Evolutionary conservation across 2,888 invertebrate genomes (phyloP), one percentile per base, ranked within the genome.

Genomic region (Melipona bicolor): DNA sequence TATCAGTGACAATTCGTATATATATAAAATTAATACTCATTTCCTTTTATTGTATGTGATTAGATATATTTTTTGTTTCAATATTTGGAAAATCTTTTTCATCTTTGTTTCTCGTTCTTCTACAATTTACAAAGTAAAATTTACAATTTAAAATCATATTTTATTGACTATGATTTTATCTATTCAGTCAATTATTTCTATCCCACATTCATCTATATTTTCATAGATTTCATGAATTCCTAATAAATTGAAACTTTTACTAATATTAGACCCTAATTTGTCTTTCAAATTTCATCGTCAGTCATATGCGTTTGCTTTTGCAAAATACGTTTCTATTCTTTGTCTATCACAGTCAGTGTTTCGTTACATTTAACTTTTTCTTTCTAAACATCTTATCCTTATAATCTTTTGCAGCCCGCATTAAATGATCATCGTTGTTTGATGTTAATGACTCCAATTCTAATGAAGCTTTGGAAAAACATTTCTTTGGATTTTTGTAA

Each of bases 31-130:
- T 43, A 43, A 11, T 43, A 43, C 2, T 43, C 9, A 43, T 43
- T 43, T 43, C 9, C 43, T 49, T 62, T 49, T 32, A 62, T 68
- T 19, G n/a, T 17, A 17, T 56, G 59, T 15, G 15, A 52, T 64
- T 64, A 13, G 1, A 43, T 19, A 32, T 73, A 5, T 59, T 79
- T 67, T 68, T 43, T 43, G 67, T 32, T 84, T 79, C 13, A 79
- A 67, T 11, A 43, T 56, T 52, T 80, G 68, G 2, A 72, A 77
- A 64, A 93, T 83, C 67, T 91, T 88, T 74, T 86, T 89, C 87
- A 91, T 91, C 73, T 93, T 93, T 54, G 90, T 90, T 76, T 91
- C 91, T 3, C 92, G 90, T 76, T 89, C 87, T 69, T 91, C 92
- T 32, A 81, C 83, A 15, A 85, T 56, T 78, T 88, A 43, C 43